Evolutionary conservation across 2,888 invertebrate genomes (phyloP), one percentile per base, ranked within the genome.

Genomic region (Erebia palarica): DNA sequence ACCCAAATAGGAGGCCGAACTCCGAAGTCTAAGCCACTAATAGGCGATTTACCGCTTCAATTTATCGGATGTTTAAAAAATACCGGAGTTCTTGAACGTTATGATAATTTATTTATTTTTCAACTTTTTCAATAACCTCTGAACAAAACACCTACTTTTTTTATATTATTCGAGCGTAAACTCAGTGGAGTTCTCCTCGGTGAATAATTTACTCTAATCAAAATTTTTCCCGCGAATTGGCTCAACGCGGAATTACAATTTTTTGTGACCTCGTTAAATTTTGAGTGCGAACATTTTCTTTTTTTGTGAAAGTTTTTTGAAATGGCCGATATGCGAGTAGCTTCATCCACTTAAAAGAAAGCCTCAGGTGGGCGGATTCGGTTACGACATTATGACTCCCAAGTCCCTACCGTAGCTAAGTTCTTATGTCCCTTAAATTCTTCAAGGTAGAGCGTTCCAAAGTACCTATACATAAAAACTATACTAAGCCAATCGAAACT

Each of bases 151-250:
- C 10, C 36, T 47, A 47, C 13, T 47, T 47, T 47, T 36, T 47
- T 47, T 63, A 63, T 63, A 53, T 51, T 53, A 53, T 53, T 53
- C 36, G n/a, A n/a, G 51, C 18, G 57, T 47, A 58, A 72, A 69
- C 42, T 63, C 58, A 49, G 16, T 14, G 51, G 61, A 66, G 65
- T 51, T 63, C 63, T 69, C 64, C 14, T 68, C 57, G 47, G 57
- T 66, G 51, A 66, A 69, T 65, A 65, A 65, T 65, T 72, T 58
- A 66, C 63, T 65, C 65, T 61, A 72, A 72, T 72, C 72, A 69
- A 72, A 72, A 72, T 65, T 72, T 72, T 63, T 57, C 69, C 65
- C 69, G 65, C 69, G 65, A 69, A 57, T 66, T 72, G 55, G 57
- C 61, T 58, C 69, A 61, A 53, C 65, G 65, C 13, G 36, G 65